Evolutionary conservation across 2,797 vertebrate genomes (phyloP).

Genomic region (Bradypodion pumilum): DNA sequence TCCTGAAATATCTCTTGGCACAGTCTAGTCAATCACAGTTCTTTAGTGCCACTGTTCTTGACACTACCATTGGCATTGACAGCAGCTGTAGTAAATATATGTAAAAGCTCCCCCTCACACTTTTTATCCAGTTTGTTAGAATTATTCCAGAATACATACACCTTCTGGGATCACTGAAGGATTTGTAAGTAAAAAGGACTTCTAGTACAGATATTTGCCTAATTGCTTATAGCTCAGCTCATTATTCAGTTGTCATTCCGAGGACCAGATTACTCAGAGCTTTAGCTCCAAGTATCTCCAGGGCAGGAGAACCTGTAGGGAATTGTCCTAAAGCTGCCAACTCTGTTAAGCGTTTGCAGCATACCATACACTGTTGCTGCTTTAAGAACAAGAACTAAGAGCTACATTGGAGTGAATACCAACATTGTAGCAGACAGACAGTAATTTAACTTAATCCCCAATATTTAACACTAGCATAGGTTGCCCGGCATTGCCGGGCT

Average conservation of each 20-base stretch:
- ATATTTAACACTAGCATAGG: too few species aligned
- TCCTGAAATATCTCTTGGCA: not conserved
- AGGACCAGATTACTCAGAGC: slow-evolving; percentile 13
- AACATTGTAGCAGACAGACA: slow-evolving; percentile 30
- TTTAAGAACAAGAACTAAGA: slow-evolving; percentile 39
- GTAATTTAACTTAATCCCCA: slow-evolving; percentile 27
- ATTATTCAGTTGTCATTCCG: slow-evolving; percentile 35
- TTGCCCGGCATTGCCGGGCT: too few species aligned
- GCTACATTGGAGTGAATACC: slow-evolving; percentile 26
- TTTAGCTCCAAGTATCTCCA: slow-evolving; percentile 42
- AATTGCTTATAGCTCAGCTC: slow-evolving; percentile 46
- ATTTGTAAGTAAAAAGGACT: not conserved
- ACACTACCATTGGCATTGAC: not conserved
- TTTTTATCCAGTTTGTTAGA: not conserved
- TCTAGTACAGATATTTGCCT: slow-evolving; percentile 38
- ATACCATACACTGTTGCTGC: slow-evolving; percentile 27
- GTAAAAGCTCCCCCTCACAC: fast-evolving
- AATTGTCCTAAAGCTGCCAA: slow-evolving; percentile 26
- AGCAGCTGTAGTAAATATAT: too few species aligned
- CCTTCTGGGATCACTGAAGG: not conserved
- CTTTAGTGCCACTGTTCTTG: slow-evolving; percentile 20
- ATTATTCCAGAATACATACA: not conserved
- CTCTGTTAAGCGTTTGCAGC: slow-evolving; percentile 47
- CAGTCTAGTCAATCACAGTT: slow-evolving; percentile 14
- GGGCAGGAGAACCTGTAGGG: slow-evolving; percentile 15